Base-by-base conservation (phyloP, 2,888 invertebrate species). In the Bugulina stolonifera region DNA sequence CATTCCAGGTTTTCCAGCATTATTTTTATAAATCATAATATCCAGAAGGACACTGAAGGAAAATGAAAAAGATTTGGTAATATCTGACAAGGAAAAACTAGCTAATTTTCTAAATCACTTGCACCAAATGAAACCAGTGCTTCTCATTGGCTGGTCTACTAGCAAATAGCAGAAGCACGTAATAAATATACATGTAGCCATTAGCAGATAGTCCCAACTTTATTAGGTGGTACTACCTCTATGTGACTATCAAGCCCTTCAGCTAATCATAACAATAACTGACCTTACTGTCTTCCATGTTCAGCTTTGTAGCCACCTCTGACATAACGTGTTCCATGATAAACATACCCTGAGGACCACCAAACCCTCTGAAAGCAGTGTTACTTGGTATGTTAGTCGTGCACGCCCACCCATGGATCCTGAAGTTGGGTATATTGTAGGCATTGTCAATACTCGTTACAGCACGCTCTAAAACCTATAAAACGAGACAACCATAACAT, bases 301-400 rank as follows among this genome's bases (percentile, higher is more conserved):
- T 35, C 27, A 73, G 73, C 27, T 35, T 34, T 54, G n/a, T 87
- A 0, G 94, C 93, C 22, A 79, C 74, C 22, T 78, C 73, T n/a
- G 75, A 73, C n/a, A 82, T 71, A 69, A 75, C 73, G 3, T 74
- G 76, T 71, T 82, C 82, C 23, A 75, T 75, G 43, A 79, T 71
- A n/a, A 80, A 73, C 69, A 77, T 74, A 5, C 76, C 78, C 75
- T 81, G 80, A 1, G 81, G 81, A 0, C 74, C 74, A 0, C 81
- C 81, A 69, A 80, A 80, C 0, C 81, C 82, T 34, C 96, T 87
- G 80, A 95, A 96, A 0, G 96, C 96, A 0, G 95, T 96, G 81
- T 94, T 94, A 0, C 94, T 93, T 0, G 94, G 90, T 71, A 93
- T 83, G 86, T 97, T 94, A 0, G 96, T 97, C 84, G 89, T 91